Evolutionary conservation across 2,888 invertebrate genomes (phyloP), one percentile per base, ranked within the genome.

Genomic region (Cantharis rustica): DNA sequence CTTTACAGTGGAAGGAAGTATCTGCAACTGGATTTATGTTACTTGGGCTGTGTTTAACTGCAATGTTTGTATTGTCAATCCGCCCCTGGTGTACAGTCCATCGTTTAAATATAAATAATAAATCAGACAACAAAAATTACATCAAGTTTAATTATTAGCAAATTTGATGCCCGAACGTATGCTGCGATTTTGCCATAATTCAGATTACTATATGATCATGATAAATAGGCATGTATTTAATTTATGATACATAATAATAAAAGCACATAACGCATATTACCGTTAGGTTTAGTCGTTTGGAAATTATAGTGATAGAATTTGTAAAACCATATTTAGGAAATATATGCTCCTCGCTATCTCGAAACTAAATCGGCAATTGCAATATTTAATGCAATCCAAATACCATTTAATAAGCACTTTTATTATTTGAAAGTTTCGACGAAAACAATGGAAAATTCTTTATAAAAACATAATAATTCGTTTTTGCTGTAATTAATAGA

Each of bases 281-380:
- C 47, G 47, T 47, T 47, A 47, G 47, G 47, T 47, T 47, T 47
- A 47, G 47, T 47, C 64, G 23, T 66, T 66, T 20, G 23, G 64
- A 66, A 66, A 66, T 66, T 66, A 66, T 66, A 66, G 64, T 66
- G 16, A 17, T 16, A 66, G 47, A 47, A 47, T 47, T 66, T 23
- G 13, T 66, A n/a, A 23, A 23, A 66, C 64, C 64, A 23, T 20
- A 66, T 66, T 66, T 23, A 66, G 64, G 23, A 66, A 66, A 66
- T 23, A 27, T 27, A 66, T 66, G 64, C 23, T 66, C n/a, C 23
- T 66, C 68, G 27, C 68, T 68, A 73, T 73, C 68, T 62, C 68
- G n/a, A 31, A 68, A 68, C 61, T 68, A 61, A 73, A 73, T 68
- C 73, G 16, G 61, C 27, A 73, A 73, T 73, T 68, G 68, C 68